Conservation (phyloP, 2,888 invertebrate species). For the Subacronicta megacephala region DNA sequence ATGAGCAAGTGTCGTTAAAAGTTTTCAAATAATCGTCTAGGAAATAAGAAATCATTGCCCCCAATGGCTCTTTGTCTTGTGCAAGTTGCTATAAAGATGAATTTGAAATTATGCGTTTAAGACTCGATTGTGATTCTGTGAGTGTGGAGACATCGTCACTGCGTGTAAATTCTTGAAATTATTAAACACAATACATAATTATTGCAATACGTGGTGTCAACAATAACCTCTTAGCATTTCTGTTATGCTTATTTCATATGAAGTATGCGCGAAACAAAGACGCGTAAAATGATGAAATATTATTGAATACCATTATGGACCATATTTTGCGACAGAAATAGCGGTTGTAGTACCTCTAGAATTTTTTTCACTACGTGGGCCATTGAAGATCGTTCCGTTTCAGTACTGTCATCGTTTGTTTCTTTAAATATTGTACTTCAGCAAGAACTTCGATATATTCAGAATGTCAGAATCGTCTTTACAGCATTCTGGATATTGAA, state of each 20-base stretch:
- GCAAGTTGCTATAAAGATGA: conserved; percentile 7
- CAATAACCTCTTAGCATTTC: conserved; percentile 24
- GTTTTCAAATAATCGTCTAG: conserved; percentile 8
- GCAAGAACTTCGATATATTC: conserved; percentile 2
- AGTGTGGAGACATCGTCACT: not conserved
- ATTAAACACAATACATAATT: conserved; percentile 36
- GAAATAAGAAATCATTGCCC: conserved; percentile 12
- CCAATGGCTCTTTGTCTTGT: conserved; percentile 33
- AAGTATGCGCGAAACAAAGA: conserved; percentile 30
- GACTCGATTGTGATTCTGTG: conserved; percentile 18
- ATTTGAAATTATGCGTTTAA: conserved; percentile 29
- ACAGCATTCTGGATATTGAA: too few species aligned
- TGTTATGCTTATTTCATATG: conserved; percentile 11
- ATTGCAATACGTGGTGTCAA: conserved; percentile 31
- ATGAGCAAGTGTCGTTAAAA: conserved; percentile 9
- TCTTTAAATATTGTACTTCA: not conserved
- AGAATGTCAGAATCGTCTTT: too few species aligned
- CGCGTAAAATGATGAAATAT: conserved; percentile 25
- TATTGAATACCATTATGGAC: conserved; percentile 14
- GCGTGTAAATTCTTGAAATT: conserved; percentile 17
- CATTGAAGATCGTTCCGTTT: not conserved
- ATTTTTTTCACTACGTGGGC: not conserved
- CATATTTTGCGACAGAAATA: conserved; percentile 2
- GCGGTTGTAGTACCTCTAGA: not conserved
- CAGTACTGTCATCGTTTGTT: not conserved